A percentile compares a stretch with the other conserved stretches of the same genome.
phyloP scores from a whole-genome alignment of 2,797 vertebrate species.

The Sparus aurata region DNA sequence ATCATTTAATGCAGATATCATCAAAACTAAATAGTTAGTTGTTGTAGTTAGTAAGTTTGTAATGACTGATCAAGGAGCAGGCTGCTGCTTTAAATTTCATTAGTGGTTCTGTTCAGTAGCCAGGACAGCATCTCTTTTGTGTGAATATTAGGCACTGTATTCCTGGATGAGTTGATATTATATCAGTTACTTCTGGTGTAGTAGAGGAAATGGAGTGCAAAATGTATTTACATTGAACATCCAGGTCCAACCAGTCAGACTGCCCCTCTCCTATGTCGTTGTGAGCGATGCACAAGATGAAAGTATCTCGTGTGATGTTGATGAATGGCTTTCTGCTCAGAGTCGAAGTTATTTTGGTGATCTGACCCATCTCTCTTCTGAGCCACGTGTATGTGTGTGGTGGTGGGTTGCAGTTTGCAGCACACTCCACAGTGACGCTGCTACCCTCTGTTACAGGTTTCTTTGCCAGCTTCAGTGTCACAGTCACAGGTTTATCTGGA shows the following conservation, averaged over 20 bases:
- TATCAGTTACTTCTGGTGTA: not conserved
- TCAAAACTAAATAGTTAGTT: not conserved
- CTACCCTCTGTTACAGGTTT: conserved; percentile 8
- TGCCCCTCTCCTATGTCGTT: conserved; percentile 26
- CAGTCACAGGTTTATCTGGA: conserved; percentile 48
- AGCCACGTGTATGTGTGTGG: conserved; percentile 45
- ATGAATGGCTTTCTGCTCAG: conserved; percentile 8
- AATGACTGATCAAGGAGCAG: not conserved
- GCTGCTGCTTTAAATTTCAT: not conserved
- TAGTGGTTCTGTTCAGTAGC: not conserved
- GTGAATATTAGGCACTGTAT: not conserved
- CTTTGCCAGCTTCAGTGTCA: conserved; percentile 12
- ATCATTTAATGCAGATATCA: too few relatives aligned
- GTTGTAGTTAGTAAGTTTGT: not conserved
- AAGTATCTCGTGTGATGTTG: conserved; percentile 12
- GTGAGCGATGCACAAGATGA: conserved; percentile 42
- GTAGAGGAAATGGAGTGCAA: not conserved
- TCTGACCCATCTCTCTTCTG: conserved; percentile 20
- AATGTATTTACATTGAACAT: conserved; percentile 45
- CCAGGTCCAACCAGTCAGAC: conserved; percentile 44
- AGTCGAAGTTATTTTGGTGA: conserved; percentile 7
- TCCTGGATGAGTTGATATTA: not conserved
- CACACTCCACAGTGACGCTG: conserved; percentile 24
- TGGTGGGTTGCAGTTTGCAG: conserved; percentile 28
- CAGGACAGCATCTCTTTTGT: not conserved